Evolutionary conservation across 1,140 invertebrate genomes (phyloP), one percentile per base, ranked within the genome.

Genomic region (Parapsyche elsis): DNA sequence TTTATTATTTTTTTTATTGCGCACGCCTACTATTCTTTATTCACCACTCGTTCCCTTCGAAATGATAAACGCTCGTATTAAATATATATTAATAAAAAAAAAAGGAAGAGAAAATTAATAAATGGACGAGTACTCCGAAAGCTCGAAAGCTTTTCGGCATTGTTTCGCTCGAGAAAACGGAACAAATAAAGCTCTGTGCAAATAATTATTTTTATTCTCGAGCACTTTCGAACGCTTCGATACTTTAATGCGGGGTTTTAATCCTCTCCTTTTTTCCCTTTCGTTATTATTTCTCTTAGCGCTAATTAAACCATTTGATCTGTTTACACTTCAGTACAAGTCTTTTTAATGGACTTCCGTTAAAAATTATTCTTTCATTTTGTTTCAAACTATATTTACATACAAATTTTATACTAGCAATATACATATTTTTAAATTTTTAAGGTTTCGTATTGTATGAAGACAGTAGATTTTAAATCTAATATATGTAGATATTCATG

Each of bases 11-110:
- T 67, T 67, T 67, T 67, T 26, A 26, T 26, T 67, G 21, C 24
- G 23, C 19, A 67, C 24, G 21, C 64, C 24, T 67, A 12, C 14
- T 30, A 23, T 67, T 24, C 10, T 67, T 67, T 53, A 53, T 53
- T 14, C 49, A 14, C 49, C 12, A 10, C 16, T 53, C 49, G 49
- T 53, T 53, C 16, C 16, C 16, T 16, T 9, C 64, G 64, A 24
- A 67, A 67, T 67, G 64, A 67, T 67, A 67, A 67, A 67, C 64
- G 21, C 24, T 26, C 24, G 21, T 67, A 67, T 67, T 67, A 67
- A 67, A 67, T 67, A 12, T 67, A 26, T 67, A 67, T 67, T 67
- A 67, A 67, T 67, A 23, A 67, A 12, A 26, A 67, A 26, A 67
- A 12, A 23, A 67, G 64, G 23, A 23, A 24, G 26, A 26, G n/a